Percentiles rank a stretch among this genome's conserved stretches.
Evolutionary conservation across 2,113 vertebrate genomes (phyloP).

Genomic region (Peromyscus polionotus): DNA sequence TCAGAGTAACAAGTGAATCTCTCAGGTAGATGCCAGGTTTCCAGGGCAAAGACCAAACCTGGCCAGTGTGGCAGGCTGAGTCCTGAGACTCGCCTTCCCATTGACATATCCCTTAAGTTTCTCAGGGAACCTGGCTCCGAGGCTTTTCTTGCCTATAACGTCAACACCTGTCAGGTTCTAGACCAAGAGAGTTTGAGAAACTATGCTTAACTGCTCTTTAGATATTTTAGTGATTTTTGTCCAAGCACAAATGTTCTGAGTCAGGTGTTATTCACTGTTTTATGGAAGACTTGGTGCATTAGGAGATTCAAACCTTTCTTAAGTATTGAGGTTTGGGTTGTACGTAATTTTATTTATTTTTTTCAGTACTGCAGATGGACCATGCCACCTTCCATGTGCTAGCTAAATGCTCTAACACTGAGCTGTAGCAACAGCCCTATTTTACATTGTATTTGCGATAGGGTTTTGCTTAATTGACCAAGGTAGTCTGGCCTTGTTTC

Average conservation of each 20-base stretch:
- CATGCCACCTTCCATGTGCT: not conserved
- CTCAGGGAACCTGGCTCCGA: not conserved
- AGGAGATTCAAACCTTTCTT: not conserved
- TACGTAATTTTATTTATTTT: not conserved
- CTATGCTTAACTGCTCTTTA: not conserved
- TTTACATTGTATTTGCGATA: not conserved
- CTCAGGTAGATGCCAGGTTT: constrained; percentile 23
- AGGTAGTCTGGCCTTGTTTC: not conserved
- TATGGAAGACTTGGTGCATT: not conserved
- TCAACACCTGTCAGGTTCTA: not conserved
- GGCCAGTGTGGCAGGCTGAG: not conserved
- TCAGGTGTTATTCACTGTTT: not conserved
- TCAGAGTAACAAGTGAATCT: constrained; percentile 70
- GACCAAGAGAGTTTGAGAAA: not conserved
- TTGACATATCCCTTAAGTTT: not conserved
- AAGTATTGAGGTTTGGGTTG: not conserved
- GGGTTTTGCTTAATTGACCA: not conserved
- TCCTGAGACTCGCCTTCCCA: not conserved
- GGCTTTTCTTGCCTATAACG: not conserved
- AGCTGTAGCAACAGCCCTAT: not conserved
- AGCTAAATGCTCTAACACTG: not conserved
- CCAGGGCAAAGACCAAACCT: fast-evolving
- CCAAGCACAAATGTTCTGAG: not conserved
- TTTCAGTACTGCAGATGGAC: not conserved
- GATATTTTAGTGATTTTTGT: not conserved